Evolutionary conservation across 2,797 vertebrate species (phyloP).

Genomic region (Enteromius afrohamiltoni): DNA sequence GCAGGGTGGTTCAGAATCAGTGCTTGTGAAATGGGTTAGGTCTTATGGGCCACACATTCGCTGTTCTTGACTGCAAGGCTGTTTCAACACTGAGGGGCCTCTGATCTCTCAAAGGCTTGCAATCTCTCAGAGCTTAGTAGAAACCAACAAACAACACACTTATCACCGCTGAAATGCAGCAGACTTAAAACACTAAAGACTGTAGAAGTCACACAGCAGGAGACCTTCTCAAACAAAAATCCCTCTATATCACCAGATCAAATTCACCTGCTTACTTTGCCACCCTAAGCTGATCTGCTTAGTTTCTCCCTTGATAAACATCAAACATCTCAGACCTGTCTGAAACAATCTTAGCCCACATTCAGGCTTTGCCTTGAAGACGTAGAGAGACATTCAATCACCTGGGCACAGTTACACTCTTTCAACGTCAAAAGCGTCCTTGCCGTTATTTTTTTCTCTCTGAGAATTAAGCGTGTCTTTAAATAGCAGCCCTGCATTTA

Average conservation of each 20-base stretch:
- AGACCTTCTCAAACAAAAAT: conserved; percentile 19
- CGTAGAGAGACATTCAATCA: conserved; percentile 24
- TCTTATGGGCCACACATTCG: conserved; percentile 6
- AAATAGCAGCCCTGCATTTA: background rate
- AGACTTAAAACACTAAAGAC: conserved; percentile 1
- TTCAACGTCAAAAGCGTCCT: background rate
- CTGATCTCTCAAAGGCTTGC: background rate
- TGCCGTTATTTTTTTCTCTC: background rate
- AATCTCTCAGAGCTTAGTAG: conserved; percentile 1
- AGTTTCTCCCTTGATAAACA: background rate
- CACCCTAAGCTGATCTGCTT: background rate
- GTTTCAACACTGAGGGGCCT: background rate
- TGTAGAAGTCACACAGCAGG: background rate
- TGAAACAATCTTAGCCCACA: background rate
- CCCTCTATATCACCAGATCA: background rate
- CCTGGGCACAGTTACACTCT: background rate
- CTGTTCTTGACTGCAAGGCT: background rate
- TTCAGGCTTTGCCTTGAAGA: conserved; percentile 11
- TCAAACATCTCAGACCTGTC: background rate
- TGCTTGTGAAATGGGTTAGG: background rate
- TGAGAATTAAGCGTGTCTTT: background rate
- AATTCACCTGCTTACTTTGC: conserved; percentile 13
- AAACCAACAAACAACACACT: conserved; percentile 13
- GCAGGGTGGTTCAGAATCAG: conserved; percentile 13
- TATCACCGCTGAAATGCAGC: conserved; percentile 5